These are phyloP conservation scores for Poeciliopsis prolifica DNA, from an alignment of 2,113 vertebrate genomes.

Conservation along the genomic window DNA sequence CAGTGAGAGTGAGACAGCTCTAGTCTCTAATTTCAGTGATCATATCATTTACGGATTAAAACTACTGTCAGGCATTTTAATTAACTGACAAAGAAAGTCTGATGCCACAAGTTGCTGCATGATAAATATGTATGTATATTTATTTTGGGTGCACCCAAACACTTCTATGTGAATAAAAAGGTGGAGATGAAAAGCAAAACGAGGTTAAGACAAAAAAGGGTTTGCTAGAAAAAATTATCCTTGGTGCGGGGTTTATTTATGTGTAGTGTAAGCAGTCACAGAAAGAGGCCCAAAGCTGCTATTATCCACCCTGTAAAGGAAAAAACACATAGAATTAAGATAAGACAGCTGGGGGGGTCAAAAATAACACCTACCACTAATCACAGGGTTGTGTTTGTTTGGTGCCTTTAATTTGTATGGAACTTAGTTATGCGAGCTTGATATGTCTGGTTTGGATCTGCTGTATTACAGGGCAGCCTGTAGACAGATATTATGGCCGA, in stretches of 20 bases:
- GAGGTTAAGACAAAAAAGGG: conserved; percentile 1
- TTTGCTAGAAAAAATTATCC: conserved; percentile 13
- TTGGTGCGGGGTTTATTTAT: conserved; percentile 25
- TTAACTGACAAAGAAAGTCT: conserved; percentile 46
- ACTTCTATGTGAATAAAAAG: conserved; percentile 1
- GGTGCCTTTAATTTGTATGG: conserved; percentile 78
- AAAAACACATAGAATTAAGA: conserved; percentile 73
- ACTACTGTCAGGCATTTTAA: conserved; percentile 44
- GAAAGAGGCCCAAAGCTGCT: conserved; percentile 45
- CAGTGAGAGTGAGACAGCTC: conserved; percentile 11
- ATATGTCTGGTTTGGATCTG: conserved; percentile 70
- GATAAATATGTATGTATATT: not conserved
- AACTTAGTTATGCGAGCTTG: conserved; percentile 65
- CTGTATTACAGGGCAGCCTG: conserved; percentile 76
- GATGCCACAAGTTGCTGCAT: conserved; percentile 23
- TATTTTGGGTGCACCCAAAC: conserved; percentile 2
- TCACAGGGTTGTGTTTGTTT: conserved; percentile 61
- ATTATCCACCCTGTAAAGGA: conserved; percentile 60
- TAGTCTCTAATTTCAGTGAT: conserved; percentile 52
- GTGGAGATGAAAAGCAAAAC: conserved; percentile 8
- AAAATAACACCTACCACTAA: conserved; percentile 77
- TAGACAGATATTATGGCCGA: conserved; percentile 71
- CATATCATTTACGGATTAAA: conserved; percentile 45
- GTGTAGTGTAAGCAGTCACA: conserved; percentile 44
- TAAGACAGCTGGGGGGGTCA: conserved; percentile 60